Evolutionary conservation across 2,113 vertebrate species (phyloP), one percentile per base, ranked within the genome.

Genomic region (Aleadryas rufinucha): DNA sequence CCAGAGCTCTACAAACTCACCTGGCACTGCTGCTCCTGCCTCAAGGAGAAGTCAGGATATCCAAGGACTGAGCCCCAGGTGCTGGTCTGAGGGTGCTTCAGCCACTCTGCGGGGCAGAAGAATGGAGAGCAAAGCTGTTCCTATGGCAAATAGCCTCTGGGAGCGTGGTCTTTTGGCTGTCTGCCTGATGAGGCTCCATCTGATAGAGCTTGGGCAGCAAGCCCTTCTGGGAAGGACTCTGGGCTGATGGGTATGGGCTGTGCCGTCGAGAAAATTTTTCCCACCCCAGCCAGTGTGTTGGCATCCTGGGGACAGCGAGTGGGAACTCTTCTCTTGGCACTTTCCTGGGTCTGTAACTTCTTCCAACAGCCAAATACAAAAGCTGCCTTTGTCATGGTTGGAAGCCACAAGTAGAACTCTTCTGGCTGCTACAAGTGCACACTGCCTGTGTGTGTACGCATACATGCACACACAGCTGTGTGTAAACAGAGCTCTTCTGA

Each of bases 341-440:
- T 71, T 88, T 35, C 39, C 64, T 45, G 33, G 23, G 53, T 92
- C 76, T 95, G 86, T 68, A 92, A 92, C 86, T 96, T 97, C 93
- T 95, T 92, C 79, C 64, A 89, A 1, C 39, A 59, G 64, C 64
- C 2, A 4, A 41, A 53, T 50, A 35, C 20, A 81, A 95, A 95
- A 95, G 64, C 91, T 90, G 83, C 76, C 61, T 92, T 89, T 92
- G 84, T 81, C 52, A 1, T 64, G 86, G 77, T 84, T 74, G 80
- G 66, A 81, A 86, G 30, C 4, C 59, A 28, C 68, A 22, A 15
- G 68, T 8, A 12, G 76, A 93, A 22, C 68, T 90, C 54, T 13
- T 28, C 16, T 70, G 79, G 63, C 63, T 53, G 76, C 71, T 92
- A 16, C 12, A 3, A 52, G 68, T 57, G 56, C 57, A 15, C 13